A percentile compares a stretch with the other conserved stretches of the same genome.
Evolutionary conservation across 2,797 vertebrate species (phyloP).

Genomic region (Peromyscus nudipes): DNA sequence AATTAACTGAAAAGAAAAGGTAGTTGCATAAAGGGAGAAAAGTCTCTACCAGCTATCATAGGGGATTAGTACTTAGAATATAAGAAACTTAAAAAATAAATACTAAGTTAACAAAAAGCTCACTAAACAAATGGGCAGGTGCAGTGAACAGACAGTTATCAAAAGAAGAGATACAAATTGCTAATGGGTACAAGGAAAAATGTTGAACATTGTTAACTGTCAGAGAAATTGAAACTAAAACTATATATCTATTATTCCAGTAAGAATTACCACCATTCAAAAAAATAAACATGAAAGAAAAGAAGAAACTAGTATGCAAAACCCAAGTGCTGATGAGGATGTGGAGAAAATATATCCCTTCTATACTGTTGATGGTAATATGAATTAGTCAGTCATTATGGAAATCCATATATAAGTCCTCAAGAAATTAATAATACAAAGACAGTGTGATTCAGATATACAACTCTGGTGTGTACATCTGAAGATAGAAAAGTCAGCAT

Average conservation of each 20-base stretch:
- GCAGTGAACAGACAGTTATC: neutral
- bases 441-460: neutral
- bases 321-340: neutral
- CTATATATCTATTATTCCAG: neutral
- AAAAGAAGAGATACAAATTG: neutral
- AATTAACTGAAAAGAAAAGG: neutral
- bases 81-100: neutral
- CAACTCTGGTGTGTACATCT: no score
- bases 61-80: neutral
- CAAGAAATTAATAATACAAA: neutral
- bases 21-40: no score
- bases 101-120: neutral
- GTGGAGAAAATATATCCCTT: neutral
- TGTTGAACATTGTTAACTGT: neutral
- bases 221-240: neutral
- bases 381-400: neutral
- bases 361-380: neutral
- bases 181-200: neutral
- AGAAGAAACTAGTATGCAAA: neutral
- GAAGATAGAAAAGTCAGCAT: neutral
- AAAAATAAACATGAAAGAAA: neutral
- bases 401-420: neutral
- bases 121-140: neutral
- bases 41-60: neutral
- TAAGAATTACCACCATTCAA: neutral